Evolutionary conservation across 2,113 vertebrate genomes (phyloP), one percentile per base, ranked within the genome.

Genomic region (Festucalex cinctus): DNA sequence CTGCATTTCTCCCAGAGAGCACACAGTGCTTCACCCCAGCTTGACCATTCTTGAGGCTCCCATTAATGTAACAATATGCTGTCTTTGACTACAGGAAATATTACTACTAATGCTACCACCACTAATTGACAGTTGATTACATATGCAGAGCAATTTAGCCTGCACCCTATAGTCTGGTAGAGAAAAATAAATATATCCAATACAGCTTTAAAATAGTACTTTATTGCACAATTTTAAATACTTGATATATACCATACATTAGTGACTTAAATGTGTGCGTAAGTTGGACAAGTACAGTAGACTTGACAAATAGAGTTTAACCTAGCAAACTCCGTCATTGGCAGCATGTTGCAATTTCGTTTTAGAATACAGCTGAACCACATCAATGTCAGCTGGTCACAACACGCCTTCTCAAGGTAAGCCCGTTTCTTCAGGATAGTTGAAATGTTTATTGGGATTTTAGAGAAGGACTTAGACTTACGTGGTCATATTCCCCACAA

Each of bases 201-300:
- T 66, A 32, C 2, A 0, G 2, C 1, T 9, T 66, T 56, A 61
- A 68, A 78, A 64, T 9, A 32, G 10, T n/a, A 41, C 68, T 89
- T 87, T 85, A 89, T 87, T 88, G 78, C 77, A 85, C 80, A 77
- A 66, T 46, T 80, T 82, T 20, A 74, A 80, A 77, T 68, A 68
- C 46, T 26, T 61, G 9, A 36, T 43, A 35, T 41, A 65, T 24
- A 73, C 43, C 26, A 20, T 64, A 48, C 43, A 81, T 17, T 70
- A 22, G 71, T 77, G 58, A 63, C 36, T 63, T 69, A 56, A 9
- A 71, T 76, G 65, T 83, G 81, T 86, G 85, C 65, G 68, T 51
- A 63, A 62, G 9, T 71, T 63, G 49, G 49, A 76, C 68, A 75
- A 43, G 63, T 84, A 83, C 76, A 87, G 80, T 82, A 75, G 64